Percentiles rank a stretch among this genome's conserved stretches.
phyloP scores from a whole-genome alignment of 2,888 invertebrate species.

The Lamproptera curius region DNA sequence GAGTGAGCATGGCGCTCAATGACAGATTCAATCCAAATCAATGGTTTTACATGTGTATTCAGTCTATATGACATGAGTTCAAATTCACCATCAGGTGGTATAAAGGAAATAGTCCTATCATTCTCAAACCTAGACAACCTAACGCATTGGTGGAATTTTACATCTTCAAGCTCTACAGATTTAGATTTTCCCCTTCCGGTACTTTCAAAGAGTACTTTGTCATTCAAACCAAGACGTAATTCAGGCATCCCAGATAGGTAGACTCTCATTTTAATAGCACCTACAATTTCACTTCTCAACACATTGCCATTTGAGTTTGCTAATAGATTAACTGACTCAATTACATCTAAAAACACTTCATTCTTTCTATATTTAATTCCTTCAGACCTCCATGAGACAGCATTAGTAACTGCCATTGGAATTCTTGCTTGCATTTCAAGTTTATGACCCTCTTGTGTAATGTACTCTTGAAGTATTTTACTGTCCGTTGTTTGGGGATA shows the following conservation, averaged over 20 bases:
- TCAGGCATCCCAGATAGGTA: constrained; percentile 99
- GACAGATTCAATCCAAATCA: constrained; percentile 99
- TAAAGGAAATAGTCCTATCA: constrained; percentile 98
- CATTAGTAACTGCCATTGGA: constrained; percentile 99
- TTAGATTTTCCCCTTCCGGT: constrained; percentile 98
- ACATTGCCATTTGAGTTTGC: constrained; percentile 98
- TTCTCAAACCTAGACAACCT: constrained; percentile 97
- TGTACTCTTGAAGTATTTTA: constrained; percentile 98
- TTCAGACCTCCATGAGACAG: constrained; percentile 99
- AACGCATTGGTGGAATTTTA: constrained; percentile 99
- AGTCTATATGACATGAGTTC: constrained; percentile 98
- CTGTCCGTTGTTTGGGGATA: constrained; percentile 99
- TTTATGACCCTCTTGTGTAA: constrained; percentile 98
- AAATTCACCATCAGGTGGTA: constrained; percentile 99
- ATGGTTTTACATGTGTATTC: constrained; percentile 97
- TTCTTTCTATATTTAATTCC: constrained; percentile 99
- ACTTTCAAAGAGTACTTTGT: constrained; percentile 98
- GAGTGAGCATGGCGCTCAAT: constrained; percentile 98
- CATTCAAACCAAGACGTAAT: constrained; percentile 95
- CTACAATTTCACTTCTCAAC: constrained; percentile 97
- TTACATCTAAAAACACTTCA: constrained; percentile 99
- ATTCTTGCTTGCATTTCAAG: constrained; percentile 97
- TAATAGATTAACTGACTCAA: constrained; percentile 97
- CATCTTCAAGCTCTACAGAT: constrained; percentile 98
- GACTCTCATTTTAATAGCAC: constrained; percentile 99